These are phyloP conservation scores for Lobophora halterata DNA, from an alignment of 2,888 invertebrate genomes.

Conservation along the genomic window DNA sequence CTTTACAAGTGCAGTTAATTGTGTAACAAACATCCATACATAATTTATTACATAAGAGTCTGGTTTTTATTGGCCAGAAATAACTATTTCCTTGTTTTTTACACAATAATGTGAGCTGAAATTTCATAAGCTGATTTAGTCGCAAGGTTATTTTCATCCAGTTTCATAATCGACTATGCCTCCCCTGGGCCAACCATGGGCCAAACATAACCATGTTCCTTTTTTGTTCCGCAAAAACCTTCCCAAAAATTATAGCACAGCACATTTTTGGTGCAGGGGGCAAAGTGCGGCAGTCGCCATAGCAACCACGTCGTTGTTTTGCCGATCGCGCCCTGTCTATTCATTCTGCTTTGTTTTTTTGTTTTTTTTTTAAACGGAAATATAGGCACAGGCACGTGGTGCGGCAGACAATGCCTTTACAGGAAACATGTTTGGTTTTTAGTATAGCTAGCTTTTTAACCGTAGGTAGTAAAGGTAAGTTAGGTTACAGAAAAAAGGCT, in stretches of 20 bases:
- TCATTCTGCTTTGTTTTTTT: slow-evolving; percentile 49
- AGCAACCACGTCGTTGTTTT: slow-evolving; percentile 71
- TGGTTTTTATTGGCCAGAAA: too few species aligned
- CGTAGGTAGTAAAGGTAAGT: slow-evolving; percentile 4
- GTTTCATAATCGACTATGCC: background rate
- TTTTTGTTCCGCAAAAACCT: slow-evolving; percentile 14
- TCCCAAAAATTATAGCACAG: slow-evolving; percentile 34
- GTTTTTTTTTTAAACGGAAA: slow-evolving; percentile 54
- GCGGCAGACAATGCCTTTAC: slow-evolving; percentile 50
- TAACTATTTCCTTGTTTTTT: too few species aligned
- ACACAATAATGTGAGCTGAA: too few species aligned
- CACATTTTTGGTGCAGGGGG: slow-evolving; percentile 53
- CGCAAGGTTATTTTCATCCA: background rate
- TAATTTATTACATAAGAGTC: too few species aligned
- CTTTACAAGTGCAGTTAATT: too few species aligned
- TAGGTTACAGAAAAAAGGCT: background rate
- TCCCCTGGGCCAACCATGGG: too few species aligned
- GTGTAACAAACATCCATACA: too few species aligned
- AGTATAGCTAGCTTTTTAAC: slow-evolving; percentile 13
- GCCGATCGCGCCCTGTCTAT: slow-evolving; percentile 64
- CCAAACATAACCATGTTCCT: background rate
- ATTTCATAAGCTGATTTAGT: too few species aligned
- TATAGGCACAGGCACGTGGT: slow-evolving; percentile 48
- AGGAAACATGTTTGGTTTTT: slow-evolving; percentile 41
- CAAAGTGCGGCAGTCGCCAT: slow-evolving; percentile 65